Evolutionary conservation across 2,113 vertebrate species (phyloP), one percentile per base, ranked within the genome.

Genomic region (Lasiurus cinereus): DNA sequence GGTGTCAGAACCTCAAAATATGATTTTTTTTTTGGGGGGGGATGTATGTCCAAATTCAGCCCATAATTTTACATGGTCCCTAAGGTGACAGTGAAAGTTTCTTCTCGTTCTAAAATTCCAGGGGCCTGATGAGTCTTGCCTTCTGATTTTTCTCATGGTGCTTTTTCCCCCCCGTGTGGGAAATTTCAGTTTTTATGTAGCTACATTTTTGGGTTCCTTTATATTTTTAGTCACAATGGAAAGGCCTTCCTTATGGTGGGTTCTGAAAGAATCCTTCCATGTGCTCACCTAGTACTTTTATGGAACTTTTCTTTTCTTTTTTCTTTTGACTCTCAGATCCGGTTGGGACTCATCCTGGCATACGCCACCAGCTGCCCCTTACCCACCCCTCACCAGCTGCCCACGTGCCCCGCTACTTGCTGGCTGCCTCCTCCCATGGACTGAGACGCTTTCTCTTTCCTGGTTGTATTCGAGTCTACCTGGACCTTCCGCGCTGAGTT

Each of bases 351-450:
- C 5, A 9, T 4, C 36, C 22, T 1, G 8, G 46, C 4, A 0
- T 14, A 0, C 1, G 1, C 0, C 4, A 14, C 0, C 1, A 16
- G 56, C 27, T 33, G 11, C n/a, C 29, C 8, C 54, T 56, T 56
- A 19, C 13, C 48, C 52, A 16, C 52, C 39, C 39, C 39, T 5
- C 16, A 6, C 1, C 52, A 54, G 52, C 52, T 54, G 52, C 52
- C 39, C 39, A 39, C 39, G 3, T 39, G 39, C 39, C 39, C 39
- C 5, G 39, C 39, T 5, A 39, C 39, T 39, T 39, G 39, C 39
- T 39, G 39, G 39, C 39, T 39, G 39, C 39, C 39, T 39, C 39
- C 39, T 39, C 39, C 39, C 39, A 39, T 39, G 39, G 39, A 39
- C 39, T 5, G 39, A 39, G 39, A 39, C 39, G 39, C 39, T 5